phyloP scores from a whole-genome alignment of 2,113 vertebrate species.

The Piliocolobus tephrosceles region DNA sequence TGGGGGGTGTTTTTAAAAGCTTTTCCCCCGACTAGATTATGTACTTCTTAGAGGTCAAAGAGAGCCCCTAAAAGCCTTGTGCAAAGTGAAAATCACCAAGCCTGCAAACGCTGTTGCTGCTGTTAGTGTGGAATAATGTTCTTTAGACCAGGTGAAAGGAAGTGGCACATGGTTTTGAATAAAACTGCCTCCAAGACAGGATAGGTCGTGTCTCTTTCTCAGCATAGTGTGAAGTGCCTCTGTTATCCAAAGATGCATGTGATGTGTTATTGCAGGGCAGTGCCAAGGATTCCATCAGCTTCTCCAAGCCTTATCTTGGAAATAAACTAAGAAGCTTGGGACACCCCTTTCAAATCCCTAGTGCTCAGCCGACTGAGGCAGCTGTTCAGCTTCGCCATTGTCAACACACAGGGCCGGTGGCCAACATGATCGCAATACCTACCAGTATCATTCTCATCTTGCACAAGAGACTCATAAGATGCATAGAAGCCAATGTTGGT shows the following conservation, averaged over 20 bases:
- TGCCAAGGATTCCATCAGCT: neutral
- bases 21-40: too few species aligned
- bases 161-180: neutral
- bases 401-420: neutral
- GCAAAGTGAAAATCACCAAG: neutral
- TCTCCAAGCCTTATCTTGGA: neutral
- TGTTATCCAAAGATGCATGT: rapidly evolving
- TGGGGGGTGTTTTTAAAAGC: neutral
- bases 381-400: neutral
- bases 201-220: rapidly evolving
- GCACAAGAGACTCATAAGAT: conserved; percentile 57
- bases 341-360: neutral
- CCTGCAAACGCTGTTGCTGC: neutral
- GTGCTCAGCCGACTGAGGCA: rapidly evolving
- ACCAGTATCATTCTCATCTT: conserved; percentile 42
- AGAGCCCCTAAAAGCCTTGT: neutral
- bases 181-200: neutral
- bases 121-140: rapidly evolving
- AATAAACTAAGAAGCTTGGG: neutral
- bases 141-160: neutral
- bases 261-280: rapidly evolving
- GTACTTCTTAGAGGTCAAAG: neutral
- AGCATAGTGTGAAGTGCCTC: rapidly evolving
- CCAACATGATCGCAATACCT: neutral
- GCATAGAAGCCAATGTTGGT: conserved; percentile 67